Evolutionary conservation across 2,888 invertebrate species (phyloP), one percentile per base, ranked within the genome.

Genomic region (Ypsolopha sequella): DNA sequence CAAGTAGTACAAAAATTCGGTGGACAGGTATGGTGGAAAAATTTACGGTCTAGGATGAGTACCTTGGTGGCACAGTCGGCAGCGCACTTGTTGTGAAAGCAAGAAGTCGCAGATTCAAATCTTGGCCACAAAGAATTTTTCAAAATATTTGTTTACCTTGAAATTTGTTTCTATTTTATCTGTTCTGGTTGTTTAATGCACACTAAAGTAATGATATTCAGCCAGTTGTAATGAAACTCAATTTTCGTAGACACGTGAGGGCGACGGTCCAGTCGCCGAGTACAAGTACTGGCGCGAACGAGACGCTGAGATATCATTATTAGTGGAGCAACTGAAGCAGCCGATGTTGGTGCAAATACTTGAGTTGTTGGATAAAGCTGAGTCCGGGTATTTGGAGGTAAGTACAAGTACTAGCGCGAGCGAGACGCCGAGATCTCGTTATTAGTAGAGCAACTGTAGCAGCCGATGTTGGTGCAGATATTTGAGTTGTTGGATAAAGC

Each of bases 211-310:
- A n/a, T n/a, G n/a, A n/a, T n/a, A 24, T 24, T 24, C 24, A 4
- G 2, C 24, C 24, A 24, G 2, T 24, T 10, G 7, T 11, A 14
- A 36, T 24, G 4, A 24, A 24, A 4, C 24, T 24, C 2, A 10
- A 41, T 38, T 51, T 50, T 62, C 63, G 53, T 60, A 89, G 88
- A 76, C 87, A 53, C 88, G 91, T 0, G 88, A 89, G 46, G 93
- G 93, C 0, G 89, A 91, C 54, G 94, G 94, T 0, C 96, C 96
- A 0, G 88, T 96, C 51, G 92, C 94, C 0, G 96, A 96, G 69
- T 94, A 94, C 65, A 91, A 92, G 55, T 94, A 93, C 63, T 97
- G 97, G 97, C 89, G 93, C 50, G 92, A 94, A 63, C 88, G 93
- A 56, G 93, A 95, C 67, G 90, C 92, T 0, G 92, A 92, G 51